A percentile compares a stretch with the other conserved stretches of the same genome.
phyloP scores from a whole-genome alignment of 2,888 invertebrate genomes.

The Heteromurus nitidus region DNA sequence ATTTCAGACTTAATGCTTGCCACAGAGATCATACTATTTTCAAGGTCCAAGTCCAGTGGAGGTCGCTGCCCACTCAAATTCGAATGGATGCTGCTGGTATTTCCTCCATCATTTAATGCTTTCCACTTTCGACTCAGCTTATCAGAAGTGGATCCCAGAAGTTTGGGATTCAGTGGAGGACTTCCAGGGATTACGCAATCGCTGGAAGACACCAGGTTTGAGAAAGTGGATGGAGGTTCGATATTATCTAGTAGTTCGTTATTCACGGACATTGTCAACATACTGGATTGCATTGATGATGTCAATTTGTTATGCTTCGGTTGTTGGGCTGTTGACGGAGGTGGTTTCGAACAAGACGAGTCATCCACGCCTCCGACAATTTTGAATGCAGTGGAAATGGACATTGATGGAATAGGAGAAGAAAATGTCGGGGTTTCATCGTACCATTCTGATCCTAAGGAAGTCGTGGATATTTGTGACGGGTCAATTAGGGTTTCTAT shows the following conservation, averaged over 20 bases:
- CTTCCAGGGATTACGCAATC: slow-evolving; percentile 58
- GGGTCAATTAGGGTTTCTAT: slow-evolving; percentile 42
- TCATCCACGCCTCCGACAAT: slow-evolving; percentile 59
- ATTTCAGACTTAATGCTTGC: slow-evolving; percentile 72
- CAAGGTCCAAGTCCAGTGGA: slow-evolving; percentile 69
- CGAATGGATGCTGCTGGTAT: slow-evolving; percentile 62
- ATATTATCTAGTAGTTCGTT: slow-evolving; percentile 62
- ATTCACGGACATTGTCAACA: slow-evolving; percentile 47
- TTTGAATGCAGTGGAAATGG: slow-evolving; percentile 61
- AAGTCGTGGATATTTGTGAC: slow-evolving; percentile 67
- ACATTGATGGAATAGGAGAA: slow-evolving; percentile 64
- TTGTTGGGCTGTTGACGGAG: slow-evolving; percentile 3
- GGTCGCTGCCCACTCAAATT: slow-evolving; percentile 69
- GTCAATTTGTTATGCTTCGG: neutral
- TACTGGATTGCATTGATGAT: slow-evolving; percentile 57
- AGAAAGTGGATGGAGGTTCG: slow-evolving; percentile 69
- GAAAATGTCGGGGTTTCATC: slow-evolving; percentile 72
- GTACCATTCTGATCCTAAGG: slow-evolving; percentile 71
- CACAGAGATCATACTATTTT: slow-evolving; percentile 73
- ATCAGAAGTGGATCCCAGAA: slow-evolving; percentile 54
- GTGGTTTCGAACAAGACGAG: slow-evolving; percentile 43
- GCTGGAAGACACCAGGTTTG: slow-evolving; percentile 64
- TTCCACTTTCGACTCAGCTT: slow-evolving; percentile 61
- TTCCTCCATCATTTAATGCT: slow-evolving; percentile 49
- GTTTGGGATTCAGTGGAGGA: slow-evolving; percentile 46